Percentiles rank a stretch among this genome's conserved stretches.
Evolutionary conservation across 2,888 invertebrate genomes (phyloP).

Genomic region (Eristalinus sepulchralis): DNA sequence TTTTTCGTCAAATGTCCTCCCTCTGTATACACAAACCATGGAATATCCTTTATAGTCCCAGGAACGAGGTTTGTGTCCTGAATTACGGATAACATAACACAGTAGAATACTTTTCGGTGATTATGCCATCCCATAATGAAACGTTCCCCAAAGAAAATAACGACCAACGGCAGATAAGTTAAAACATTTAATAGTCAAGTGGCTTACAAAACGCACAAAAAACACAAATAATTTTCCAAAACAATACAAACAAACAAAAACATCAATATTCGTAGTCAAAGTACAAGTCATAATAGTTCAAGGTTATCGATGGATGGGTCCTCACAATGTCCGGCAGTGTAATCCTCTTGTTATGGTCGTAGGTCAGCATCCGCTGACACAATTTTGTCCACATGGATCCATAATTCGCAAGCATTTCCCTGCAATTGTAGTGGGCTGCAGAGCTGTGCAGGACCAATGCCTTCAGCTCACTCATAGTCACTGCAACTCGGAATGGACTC

Average conservation of each 20-base stretch:
- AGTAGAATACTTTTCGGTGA: background rate
- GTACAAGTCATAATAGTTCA: slow-evolving; percentile 76
- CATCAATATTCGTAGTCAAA: slow-evolving; percentile 77
- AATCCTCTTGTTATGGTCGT: slow-evolving; percentile 75
- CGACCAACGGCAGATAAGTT: background rate
- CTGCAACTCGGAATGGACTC: slow-evolving; percentile 74
- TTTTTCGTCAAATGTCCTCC: background rate
- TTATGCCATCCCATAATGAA: background rate
- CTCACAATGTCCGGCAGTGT: slow-evolving; percentile 75
- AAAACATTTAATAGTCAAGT: background rate
- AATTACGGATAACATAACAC: background rate
- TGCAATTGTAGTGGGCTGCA: slow-evolving; percentile 70
- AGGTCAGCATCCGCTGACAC: slow-evolving; percentile 77
- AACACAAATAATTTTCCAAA: background rate
- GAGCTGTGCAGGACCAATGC: slow-evolving; percentile 37
- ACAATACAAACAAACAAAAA: background rate
- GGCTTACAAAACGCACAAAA: background rate
- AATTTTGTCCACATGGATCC: slow-evolving; percentile 75
- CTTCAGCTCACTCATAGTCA: slow-evolving; percentile 72
- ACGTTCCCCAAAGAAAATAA: background rate
- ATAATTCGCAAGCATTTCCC: slow-evolving; percentile 71
- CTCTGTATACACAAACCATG: background rate
- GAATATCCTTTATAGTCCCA: background rate
- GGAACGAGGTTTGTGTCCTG: background rate
- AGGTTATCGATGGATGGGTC: slow-evolving; percentile 74